Base-by-base conservation (phyloP, 2,113 vertebrate species). In the Burhinus oedicnemus region DNA sequence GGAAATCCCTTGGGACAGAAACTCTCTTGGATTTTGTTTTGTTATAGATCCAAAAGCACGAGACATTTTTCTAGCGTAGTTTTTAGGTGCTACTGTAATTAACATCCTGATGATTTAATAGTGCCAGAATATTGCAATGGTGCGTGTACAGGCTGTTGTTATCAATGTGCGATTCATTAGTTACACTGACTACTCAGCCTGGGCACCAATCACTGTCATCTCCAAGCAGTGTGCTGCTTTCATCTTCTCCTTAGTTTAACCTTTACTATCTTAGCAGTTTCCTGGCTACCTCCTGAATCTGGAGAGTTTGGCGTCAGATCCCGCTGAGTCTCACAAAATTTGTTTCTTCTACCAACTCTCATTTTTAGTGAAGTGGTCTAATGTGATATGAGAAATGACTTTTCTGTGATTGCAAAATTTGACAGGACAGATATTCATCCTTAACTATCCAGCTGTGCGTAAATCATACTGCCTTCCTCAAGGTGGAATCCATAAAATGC, bases 401-500 rank as follows among this genome's bases (percentile, higher is more conserved):
- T 89, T 81, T 92, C 89, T 61, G 60, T 86, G 92, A 68, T 47
- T 87, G 68, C 69, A 78, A 81, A 84, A 68, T 92, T 89, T 87
- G 86, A 80, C 90, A 91, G 84, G 69, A 57, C 57, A 61, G 74
- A 74, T 89, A 92, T 25, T 89, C 71, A 75, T 93, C 55, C 64
- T 86, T 89, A 86, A 88, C 72, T 86, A 34, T 60, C 71, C 85
- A 81, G 60, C 83, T 89, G 38, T 52, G 32, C 87, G 55, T 96
- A 96, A 96, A 95, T 94, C 96, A 96, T 12, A 11, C 71, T 86
- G 78, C 78, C 78, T 94, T 92, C 61, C 74, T 96, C 87, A 93
- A 97, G 89, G 95, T 94, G 89, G 93, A 94, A 96, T 87, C 64
- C 80, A 91, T 96, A 87, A 96, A 97, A 91, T 42, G 57, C 38